phyloP scores from a whole-genome alignment of 2,113 vertebrate genomes.

The Haemorhous mexicanus region DNA sequence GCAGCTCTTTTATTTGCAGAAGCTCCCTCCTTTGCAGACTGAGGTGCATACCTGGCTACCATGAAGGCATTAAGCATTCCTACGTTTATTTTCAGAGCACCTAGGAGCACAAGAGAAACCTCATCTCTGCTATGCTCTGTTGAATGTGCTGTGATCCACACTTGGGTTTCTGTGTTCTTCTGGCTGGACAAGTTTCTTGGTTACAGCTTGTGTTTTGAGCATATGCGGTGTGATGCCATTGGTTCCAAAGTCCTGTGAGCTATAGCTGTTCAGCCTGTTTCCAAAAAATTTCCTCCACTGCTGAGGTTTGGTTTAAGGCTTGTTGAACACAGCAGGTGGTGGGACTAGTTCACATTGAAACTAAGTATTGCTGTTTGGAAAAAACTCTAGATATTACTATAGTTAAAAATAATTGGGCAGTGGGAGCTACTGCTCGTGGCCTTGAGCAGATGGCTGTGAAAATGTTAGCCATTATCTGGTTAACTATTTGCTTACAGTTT shows the following conservation, averaged over 20 bases:
- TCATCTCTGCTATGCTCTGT: not conserved
- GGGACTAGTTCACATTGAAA: not conserved
- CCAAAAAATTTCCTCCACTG: not conserved
- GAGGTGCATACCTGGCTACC: not conserved
- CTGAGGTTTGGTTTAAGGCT: not conserved
- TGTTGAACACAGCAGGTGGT: not conserved
- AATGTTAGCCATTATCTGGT: not conserved
- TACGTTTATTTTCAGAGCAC: not conserved
- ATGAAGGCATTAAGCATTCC: accelerated
- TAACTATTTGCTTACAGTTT: not conserved
- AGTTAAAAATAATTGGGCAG: not conserved
- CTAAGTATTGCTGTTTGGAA: not conserved
- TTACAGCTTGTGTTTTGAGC: not conserved
- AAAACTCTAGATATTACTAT: not conserved
- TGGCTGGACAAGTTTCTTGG: not conserved
- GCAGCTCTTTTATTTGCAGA: not conserved
- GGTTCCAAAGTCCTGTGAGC: not conserved
- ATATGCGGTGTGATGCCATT: accelerated
- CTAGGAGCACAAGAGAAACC: not conserved
- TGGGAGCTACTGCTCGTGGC: not conserved
- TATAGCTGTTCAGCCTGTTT: not conserved
- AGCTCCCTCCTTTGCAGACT: not conserved
- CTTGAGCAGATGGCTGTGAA: not conserved
- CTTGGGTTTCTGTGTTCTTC: not conserved
- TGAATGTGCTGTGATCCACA: accelerated